Evolutionary conservation across 2,888 invertebrate genomes (phyloP).

Genomic region (Dimorphilus gyrociliatus): DNA sequence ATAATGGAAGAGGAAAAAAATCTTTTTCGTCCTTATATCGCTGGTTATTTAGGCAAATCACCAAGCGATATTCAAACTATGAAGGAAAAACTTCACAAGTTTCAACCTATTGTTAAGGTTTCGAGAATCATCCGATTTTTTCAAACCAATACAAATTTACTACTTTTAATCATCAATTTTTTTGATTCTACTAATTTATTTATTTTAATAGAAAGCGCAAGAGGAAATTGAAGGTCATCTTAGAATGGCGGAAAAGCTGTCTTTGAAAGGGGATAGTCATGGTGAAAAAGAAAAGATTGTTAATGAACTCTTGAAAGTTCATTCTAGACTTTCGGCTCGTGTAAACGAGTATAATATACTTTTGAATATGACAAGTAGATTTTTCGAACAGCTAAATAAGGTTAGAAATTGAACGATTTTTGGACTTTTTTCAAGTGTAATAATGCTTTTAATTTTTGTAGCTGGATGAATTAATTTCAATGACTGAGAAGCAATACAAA

Average conservation of each 20-base stretch:
- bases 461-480: constrained; percentile 47
- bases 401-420: constrained; percentile 28
- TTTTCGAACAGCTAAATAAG: constrained; percentile 51
- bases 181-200: too few relatives aligned
- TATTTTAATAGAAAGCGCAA: constrained; percentile 34
- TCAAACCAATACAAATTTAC: background rate
- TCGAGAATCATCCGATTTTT: constrained; percentile 1
- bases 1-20: constrained; percentile 25
- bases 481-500: constrained; percentile 42
- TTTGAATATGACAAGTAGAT: constrained; percentile 51
- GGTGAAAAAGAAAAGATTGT: constrained; percentile 47
- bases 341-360: constrained; percentile 55
- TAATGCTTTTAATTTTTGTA: constrained; percentile 26
- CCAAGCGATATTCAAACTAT: constrained; percentile 19
- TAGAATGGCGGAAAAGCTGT: constrained; percentile 49
- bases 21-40: constrained; percentile 26
- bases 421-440: background rate
- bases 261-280: constrained; percentile 45
- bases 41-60: constrained; percentile 23
- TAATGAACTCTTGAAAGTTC: constrained; percentile 49
- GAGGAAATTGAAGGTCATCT: constrained; percentile 48
- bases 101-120: constrained; percentile 27
- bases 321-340: constrained; percentile 50
- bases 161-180: too few relatives aligned
- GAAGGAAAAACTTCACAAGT: constrained; percentile 22